Evolutionary conservation across 1,140 invertebrate genomes (phyloP).

Genomic region (Luehdorfia chinensis): DNA sequence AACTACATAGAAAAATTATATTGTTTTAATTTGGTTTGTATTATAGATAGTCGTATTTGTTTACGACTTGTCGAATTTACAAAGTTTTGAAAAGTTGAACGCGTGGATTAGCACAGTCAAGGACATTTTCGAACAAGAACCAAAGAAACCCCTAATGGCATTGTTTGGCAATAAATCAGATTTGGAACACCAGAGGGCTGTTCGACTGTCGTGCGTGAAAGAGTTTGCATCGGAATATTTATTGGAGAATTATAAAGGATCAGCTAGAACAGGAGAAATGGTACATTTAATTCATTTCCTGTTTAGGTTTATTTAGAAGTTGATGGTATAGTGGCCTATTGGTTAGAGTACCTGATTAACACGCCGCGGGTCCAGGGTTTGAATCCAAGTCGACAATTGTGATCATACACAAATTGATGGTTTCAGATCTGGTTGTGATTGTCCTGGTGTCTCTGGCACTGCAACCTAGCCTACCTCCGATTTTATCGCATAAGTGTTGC

Average conservation of each 20-base stretch:
- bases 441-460: too few relatives aligned
- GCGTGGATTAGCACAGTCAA: slow-evolving; percentile 85
- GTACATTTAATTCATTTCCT: slow-evolving; percentile 77
- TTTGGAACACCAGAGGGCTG: slow-evolving; percentile 90
- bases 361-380: too few relatives aligned
- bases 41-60: slow-evolving; percentile 89
- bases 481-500: too few relatives aligned
- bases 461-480: too few relatives aligned
- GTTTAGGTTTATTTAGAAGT: not conserved
- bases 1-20: too few relatives aligned
- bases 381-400: too few relatives aligned
- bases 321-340: too few relatives aligned
- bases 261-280: slow-evolving; percentile 93
- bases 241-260: slow-evolving; percentile 86
- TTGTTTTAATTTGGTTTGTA: too few relatives aligned
- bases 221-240: slow-evolving; percentile 87
- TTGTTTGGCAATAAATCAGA: slow-evolving; percentile 94
- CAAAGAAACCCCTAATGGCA: slow-evolving; percentile 82
- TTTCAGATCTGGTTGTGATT: too few relatives aligned
- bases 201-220: slow-evolving; percentile 87
- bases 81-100: slow-evolving; percentile 87
- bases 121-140: slow-evolving; percentile 75
- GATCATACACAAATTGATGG: too few relatives aligned
- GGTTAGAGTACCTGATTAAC: too few relatives aligned
- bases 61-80: slow-evolving; percentile 91